Percentiles rank a stretch among this genome's conserved stretches.
phyloP scores from a whole-genome alignment of 2,888 invertebrate genomes.

The Euspilapteryx auroguttella region DNA sequence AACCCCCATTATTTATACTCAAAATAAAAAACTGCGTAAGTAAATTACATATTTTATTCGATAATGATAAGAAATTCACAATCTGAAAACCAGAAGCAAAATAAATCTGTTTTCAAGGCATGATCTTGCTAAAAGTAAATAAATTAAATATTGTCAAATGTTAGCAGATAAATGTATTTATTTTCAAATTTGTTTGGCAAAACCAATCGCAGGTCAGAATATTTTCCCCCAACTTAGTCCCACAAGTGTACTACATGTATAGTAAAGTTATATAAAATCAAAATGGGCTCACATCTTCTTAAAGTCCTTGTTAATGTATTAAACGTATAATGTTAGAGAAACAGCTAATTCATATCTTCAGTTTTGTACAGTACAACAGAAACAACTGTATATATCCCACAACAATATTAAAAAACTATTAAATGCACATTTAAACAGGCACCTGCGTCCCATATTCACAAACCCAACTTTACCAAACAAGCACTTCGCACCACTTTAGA shows the following conservation, averaged over 20 bases:
- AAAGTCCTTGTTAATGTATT: no score
- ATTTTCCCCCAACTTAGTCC: conserved; percentile 27
- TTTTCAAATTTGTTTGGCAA: conserved; percentile 9
- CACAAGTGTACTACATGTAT: no score
- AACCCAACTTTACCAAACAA: conserved; percentile 14
- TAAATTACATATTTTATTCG: conserved; percentile 53
- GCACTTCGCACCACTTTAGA: conserved; percentile 16
- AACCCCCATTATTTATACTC: no score
- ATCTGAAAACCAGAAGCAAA: conserved; percentile 44
- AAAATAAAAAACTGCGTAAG: no score
- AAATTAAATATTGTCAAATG: no score
- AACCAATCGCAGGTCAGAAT: conserved; percentile 23
- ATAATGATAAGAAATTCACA: conserved; percentile 53
- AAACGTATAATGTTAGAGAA: no score
- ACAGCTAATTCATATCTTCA: conserved; percentile 24
- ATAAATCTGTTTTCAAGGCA: conserved; percentile 45
- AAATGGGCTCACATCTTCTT: no score
- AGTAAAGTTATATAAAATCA: no score
- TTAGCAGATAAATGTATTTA: conserved; percentile 40
- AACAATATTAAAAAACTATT: conserved; percentile 54
- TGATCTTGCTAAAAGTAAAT: conserved; percentile 41
- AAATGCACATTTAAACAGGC: conserved; percentile 45
- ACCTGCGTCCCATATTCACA: conserved; percentile 23
- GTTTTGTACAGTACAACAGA: conserved; percentile 33
- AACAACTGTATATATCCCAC: conserved; percentile 48